Percentiles rank a stretch among this genome's conserved stretches.
Evolutionary conservation across 2,797 vertebrate species (phyloP).

Genomic region (Clarias fuscus): DNA sequence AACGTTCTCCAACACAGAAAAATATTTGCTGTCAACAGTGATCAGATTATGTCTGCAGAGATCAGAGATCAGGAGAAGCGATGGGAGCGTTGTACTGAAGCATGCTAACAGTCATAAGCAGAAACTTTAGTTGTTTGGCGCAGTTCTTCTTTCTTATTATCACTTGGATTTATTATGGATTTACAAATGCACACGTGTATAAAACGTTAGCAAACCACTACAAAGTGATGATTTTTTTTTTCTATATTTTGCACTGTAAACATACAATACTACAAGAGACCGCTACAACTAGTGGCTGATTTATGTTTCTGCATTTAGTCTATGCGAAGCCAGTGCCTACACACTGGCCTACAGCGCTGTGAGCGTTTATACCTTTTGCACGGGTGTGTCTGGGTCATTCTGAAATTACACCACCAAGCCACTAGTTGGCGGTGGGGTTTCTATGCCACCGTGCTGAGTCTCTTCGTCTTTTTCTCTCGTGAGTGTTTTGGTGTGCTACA

Average conservation of each 20-base stretch:
- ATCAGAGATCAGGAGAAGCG: slow-evolving; percentile 25
- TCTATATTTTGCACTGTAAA: not conserved
- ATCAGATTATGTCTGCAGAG: slow-evolving; percentile 45
- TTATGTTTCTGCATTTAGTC: no score
- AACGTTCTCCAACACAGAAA: slow-evolving; percentile 65
- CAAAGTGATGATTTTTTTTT: not conserved
- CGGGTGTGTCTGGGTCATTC: no score
- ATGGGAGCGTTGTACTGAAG: slow-evolving; percentile 17
- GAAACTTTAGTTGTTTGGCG: not conserved
- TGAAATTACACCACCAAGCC: no score
- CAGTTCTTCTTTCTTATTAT: not conserved
- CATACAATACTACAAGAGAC: not conserved
- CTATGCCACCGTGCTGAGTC: no score
- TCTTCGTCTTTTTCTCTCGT: no score
- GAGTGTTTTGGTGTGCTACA: no score
- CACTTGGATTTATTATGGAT: not conserved
- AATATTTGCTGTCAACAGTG: slow-evolving; percentile 69
- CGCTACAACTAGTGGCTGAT: not conserved
- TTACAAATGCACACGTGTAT: not conserved
- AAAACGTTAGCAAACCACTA: not conserved
- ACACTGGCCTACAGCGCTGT: no score
- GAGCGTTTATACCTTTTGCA: no score
- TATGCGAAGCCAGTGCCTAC: no score
- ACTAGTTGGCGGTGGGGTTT: no score
- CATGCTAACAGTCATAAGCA: not conserved